Evolutionary conservation across 64 coral and sea anemone genomes (phyloP), one percentile per base, ranked within the genome.

Genomic region (Montipora sp.): DNA sequence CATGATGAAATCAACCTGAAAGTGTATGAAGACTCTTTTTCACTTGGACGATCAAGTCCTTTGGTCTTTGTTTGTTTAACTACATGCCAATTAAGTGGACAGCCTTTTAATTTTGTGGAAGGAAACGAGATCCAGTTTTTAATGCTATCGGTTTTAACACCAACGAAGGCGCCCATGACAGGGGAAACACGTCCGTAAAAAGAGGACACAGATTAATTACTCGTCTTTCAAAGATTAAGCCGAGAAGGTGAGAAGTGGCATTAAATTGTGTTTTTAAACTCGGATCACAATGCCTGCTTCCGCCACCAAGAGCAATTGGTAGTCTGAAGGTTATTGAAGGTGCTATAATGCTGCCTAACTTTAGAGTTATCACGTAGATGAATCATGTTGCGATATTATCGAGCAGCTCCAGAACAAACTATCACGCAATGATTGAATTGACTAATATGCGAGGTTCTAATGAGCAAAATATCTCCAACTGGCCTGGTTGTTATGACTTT

Each of bases 191-290:
- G n/a, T 63, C 82, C 44, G 24, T 71, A n/a, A 61, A 80, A 18
- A 46, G 45, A 46, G 53, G 1, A 50, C 46, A 44, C 66, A 71
- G 67, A 85, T 72, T 71, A 85, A 85, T 85, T 85, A 71, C 82
- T 85, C 68, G 65, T 85, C 82, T 85, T 85, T 19, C 63, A 70
- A 18, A 77, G 75, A 77, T 77, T 77, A 85, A 19, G 21, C 16
- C 46, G n/a, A 85, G 63, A 85, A 85, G 82, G 82, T 63, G 82
- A 71, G 47, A 85, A 85, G 60, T 21, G 82, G 61, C 65, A 68
- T 85, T 85, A 85, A 85, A 71, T 70, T 68, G 60, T 47, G 71
- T 85, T 85, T 85, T 71, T 71, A 85, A 85, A 16, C 63, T 48
- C 63, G 1, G 43, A 22, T 85, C 82, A 85, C 82, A 85, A 71